Conservation (phyloP, 2,888 invertebrate species). For the Lochmaea capreae region DNA sequence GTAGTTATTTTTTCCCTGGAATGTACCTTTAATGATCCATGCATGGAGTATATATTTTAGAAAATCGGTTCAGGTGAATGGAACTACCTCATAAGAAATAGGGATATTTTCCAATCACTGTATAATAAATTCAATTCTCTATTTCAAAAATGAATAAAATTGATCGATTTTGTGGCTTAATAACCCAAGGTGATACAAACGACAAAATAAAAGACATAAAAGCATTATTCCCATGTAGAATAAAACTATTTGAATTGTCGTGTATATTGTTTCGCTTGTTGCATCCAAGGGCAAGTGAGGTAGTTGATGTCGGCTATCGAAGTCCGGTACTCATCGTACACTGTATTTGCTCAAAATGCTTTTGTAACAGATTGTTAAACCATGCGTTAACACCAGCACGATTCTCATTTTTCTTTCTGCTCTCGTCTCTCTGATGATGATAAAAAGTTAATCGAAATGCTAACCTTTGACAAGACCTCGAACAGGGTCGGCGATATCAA, state of each 20-base stretch:
- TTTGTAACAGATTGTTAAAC: constrained; percentile 43
- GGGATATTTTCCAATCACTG: too few relatives aligned
- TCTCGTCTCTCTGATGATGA: constrained; percentile 18
- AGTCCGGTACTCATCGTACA: constrained; percentile 20
- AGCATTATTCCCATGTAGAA: not conserved
- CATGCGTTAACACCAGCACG: constrained; percentile 44
- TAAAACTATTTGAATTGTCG: constrained; percentile 14
- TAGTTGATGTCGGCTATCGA: constrained; percentile 35
- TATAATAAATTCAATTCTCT: not conserved
- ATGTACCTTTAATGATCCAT: too few relatives aligned
- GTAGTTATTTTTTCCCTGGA: too few relatives aligned
- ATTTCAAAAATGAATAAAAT: not conserved
- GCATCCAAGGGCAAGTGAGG: constrained; percentile 36
- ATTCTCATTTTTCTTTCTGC: constrained; percentile 33
- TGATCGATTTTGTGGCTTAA: not conserved
- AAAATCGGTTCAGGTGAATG: too few relatives aligned
- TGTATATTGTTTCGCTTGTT: constrained; percentile 20
- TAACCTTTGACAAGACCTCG: constrained; percentile 31
- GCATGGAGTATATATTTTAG: too few relatives aligned
- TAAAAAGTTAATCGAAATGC: constrained; percentile 35
- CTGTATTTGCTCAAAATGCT: constrained; percentile 40
- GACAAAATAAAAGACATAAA: constrained; percentile 2
- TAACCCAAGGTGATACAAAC: not conserved
- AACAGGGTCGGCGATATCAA: constrained; percentile 21
- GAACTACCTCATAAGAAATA: too few relatives aligned